phyloP scores from a whole-genome alignment of 2,113 vertebrate genomes.

The Ptilorrhoa leucosticta region DNA sequence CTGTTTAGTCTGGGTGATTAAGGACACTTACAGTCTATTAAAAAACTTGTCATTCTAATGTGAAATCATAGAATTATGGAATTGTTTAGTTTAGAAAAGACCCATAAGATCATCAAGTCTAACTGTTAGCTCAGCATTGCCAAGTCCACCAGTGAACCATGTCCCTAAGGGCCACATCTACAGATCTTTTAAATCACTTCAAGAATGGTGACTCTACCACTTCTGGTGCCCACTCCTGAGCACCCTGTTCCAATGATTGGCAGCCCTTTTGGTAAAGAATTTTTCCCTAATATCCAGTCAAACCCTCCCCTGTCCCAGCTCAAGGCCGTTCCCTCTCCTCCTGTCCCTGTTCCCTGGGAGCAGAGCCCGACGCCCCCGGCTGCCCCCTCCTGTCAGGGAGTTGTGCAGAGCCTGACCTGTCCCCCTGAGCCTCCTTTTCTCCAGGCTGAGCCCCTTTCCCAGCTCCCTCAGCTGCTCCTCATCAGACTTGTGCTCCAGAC shows the following conservation, averaged over 20 bases:
- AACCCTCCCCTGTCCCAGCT: fast-evolving
- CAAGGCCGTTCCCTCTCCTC: background rate
- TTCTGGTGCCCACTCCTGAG: background rate
- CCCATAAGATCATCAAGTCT: background rate
- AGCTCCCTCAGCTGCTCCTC: background rate
- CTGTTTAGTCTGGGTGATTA: conserved; percentile 51
- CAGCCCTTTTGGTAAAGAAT: background rate
- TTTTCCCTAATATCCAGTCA: background rate
- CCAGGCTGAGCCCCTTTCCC: background rate
- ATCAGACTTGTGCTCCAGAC: background rate
- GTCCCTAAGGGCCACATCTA: background rate
- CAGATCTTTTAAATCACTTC: background rate
- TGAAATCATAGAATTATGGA: background rate
- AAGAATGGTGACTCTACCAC: background rate
- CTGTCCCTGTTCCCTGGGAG: background rate
- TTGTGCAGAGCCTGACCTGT: background rate
- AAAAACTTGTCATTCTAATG: conserved; percentile 26
- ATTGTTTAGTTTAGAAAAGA: background rate
- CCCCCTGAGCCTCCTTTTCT: background rate
- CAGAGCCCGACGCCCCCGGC: background rate
- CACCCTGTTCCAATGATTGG: background rate
- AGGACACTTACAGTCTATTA: conserved; percentile 60
- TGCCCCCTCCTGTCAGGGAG: background rate
- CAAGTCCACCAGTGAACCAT: background rate
- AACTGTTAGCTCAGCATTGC: background rate